Conservation (phyloP, 2,113 vertebrate genomes). For the Periophthalmodon schlosseri region DNA sequence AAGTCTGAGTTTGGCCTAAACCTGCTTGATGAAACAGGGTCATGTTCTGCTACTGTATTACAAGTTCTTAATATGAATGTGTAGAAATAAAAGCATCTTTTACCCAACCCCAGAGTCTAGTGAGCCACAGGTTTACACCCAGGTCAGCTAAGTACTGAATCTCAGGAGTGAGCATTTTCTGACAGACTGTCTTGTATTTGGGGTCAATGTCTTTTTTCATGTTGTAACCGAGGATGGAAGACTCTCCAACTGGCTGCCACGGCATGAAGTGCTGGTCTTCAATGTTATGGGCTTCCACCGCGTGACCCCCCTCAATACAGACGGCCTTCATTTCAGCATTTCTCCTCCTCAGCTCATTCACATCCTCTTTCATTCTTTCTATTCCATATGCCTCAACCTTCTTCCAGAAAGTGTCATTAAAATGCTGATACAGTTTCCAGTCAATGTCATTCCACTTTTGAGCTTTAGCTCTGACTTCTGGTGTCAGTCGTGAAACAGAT, state of each 20-base stretch:
- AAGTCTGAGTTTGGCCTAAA: too few relatives aligned
- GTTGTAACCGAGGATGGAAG: constrained; percentile 94
- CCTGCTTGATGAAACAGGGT: too few relatives aligned
- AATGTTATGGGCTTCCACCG: constrained; percentile 84
- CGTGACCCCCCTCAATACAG: constrained; percentile 83
- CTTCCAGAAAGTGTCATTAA: constrained; percentile 90
- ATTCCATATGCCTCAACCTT: constrained; percentile 84
- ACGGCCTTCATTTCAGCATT: constrained; percentile 85
- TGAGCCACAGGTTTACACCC: constrained; percentile 91
- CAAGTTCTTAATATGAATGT: neutral
- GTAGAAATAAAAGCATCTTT: constrained; percentile 38
- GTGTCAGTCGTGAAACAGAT: constrained; percentile 75
- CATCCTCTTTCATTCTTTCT: constrained; percentile 83
- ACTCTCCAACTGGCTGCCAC: constrained; percentile 92
- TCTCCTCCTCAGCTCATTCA: constrained; percentile 78
- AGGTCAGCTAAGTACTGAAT: constrained; percentile 90
- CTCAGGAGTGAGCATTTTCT: constrained; percentile 95
- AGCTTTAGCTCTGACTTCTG: constrained; percentile 81
- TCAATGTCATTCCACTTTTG: constrained; percentile 88
- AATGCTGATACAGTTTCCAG: constrained; percentile 87
- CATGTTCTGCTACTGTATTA: neutral
- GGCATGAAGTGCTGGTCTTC: constrained; percentile 84
- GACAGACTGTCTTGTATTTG: constrained; percentile 81
- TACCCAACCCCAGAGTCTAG: constrained; percentile 85
- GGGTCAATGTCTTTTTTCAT: constrained; percentile 82